Conservation (phyloP, 2,888 invertebrate genomes). For the Masnerella sp. region DNA sequence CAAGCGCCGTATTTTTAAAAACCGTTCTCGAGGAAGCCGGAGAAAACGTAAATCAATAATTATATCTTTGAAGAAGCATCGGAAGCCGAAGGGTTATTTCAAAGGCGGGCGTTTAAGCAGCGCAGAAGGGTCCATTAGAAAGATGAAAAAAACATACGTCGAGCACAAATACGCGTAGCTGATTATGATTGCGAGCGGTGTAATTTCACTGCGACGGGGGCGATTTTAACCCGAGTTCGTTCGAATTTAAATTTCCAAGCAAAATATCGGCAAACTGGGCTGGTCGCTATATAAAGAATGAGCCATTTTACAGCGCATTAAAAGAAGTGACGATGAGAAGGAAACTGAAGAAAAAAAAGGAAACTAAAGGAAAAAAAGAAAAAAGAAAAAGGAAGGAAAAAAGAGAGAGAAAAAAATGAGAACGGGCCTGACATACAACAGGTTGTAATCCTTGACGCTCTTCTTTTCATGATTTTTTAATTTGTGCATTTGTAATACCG, state of each 20-base stretch:
- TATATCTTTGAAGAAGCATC: no score
- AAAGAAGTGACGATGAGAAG: slow-evolving; percentile 42
- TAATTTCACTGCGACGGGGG: slow-evolving; percentile 18
- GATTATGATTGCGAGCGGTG: slow-evolving; percentile 18
- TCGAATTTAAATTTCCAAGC: slow-evolving; percentile 33
- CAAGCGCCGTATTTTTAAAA: no score
- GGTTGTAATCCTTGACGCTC: slow-evolving; percentile 48
- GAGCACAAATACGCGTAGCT: not conserved
- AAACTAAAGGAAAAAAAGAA: no score
- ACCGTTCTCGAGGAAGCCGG: no score
- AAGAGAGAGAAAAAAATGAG: no score
- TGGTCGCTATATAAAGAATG: slow-evolving; percentile 29
- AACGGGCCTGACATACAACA: slow-evolving; percentile 42
- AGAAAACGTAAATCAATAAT: no score
- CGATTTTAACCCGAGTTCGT: slow-evolving; percentile 8
- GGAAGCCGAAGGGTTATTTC: no score
- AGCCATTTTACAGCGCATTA: slow-evolving; percentile 26
- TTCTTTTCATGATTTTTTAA: slow-evolving; percentile 59
- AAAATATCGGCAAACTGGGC: slow-evolving; percentile 24
- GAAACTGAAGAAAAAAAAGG: no score
- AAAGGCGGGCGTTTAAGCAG: no score
- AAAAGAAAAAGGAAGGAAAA: no score
- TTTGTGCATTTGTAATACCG: slow-evolving; percentile 49
- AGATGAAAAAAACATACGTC: slow-evolving; percentile 6
- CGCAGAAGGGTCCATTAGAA: slow-evolving; percentile 7